Evolutionary conservation across 2,888 invertebrate genomes (phyloP), one percentile per base, ranked within the genome.

Genomic region (Sinopyrophorus schimmeli): DNA sequence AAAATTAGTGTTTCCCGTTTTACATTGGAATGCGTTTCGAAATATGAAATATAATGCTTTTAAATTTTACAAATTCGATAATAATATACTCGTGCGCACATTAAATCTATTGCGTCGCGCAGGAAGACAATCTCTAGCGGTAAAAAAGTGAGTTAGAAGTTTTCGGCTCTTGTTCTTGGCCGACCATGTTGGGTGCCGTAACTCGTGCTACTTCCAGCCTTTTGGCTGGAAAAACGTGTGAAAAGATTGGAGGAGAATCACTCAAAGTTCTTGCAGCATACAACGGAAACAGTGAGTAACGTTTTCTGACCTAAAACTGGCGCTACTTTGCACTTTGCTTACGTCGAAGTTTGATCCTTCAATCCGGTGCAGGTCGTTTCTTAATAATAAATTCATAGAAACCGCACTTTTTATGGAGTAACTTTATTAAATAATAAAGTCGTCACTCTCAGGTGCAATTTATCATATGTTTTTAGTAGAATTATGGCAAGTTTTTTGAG

Each of bases 141-240:
- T 15, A 23, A 42, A 42, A 26, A 40, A 27, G 15, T 5, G 48
- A 57, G 28, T 47, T 57, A 52, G 23, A 27, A 34, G 37, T 31
- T 24, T 27, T 32, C 31, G 41, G 46, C 34, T 32, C 39, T 39
- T 48, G 52, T 54, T 15, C 38, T 43, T 47, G 46, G 43, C 54
- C 54, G 67, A 79, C 73, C 73, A 82, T 82, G 81, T 79, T 81
- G 73, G 80, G 81, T 70, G 78, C 79, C 62, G 77, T 79, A 73
- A 77, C 78, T 74, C 78, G 77, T 72, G 77, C 78, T 58, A 78
- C 79, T 64, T 78, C 77, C 70, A 77, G 81, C 72, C 77, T 81
- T 66, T 74, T 82, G 72, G 79, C 80, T 70, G 77, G 75, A 52
- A 81, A 80, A 74, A 69, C 78, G 52, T 74, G 77, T 53, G 81